A percentile compares a stretch with the other conserved stretches of the same genome.
Evolutionary conservation across 2,888 invertebrate species (phyloP).

Genomic region (Chrysolina haemoptera): DNA sequence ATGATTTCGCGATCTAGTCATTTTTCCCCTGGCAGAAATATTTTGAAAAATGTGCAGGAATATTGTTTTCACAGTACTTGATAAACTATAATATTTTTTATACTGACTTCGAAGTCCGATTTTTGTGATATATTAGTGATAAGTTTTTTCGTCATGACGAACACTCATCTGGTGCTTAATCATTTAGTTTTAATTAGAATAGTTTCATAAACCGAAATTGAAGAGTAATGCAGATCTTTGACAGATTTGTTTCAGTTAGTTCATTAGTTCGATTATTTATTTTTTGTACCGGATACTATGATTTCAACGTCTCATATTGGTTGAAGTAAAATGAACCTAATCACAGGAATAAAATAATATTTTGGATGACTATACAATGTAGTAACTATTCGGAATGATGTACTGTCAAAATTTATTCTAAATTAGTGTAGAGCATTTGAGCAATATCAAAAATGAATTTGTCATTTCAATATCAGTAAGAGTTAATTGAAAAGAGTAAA

Average conservation of each 20-base stretch:
- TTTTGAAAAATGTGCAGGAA: neutral
- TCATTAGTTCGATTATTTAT: slow-evolving; percentile 10
- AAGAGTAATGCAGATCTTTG: neutral
- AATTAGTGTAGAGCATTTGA: slow-evolving; percentile 33
- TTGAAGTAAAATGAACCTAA: too few species aligned
- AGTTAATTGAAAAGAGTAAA: neutral
- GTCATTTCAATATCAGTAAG: slow-evolving; percentile 16
- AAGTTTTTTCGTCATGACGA: slow-evolving; percentile 47
- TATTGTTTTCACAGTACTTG: slow-evolving; percentile 35
- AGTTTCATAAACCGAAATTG: neutral
- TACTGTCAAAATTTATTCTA: slow-evolving; percentile 31
- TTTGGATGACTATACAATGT: neutral
- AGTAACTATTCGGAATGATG: slow-evolving; percentile 18
- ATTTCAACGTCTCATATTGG: neutral
- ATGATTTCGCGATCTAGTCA: slow-evolving; percentile 13
- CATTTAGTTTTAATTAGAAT: slow-evolving; percentile 2
- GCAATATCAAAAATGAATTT: slow-evolving; percentile 26
- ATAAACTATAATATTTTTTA: slow-evolving; percentile 41
- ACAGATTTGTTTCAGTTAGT: slow-evolving; percentile 10
- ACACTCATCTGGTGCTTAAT: slow-evolving; percentile 47
- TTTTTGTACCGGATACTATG: slow-evolving; percentile 6
- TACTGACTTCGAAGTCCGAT: slow-evolving; percentile 50
- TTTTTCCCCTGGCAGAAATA: neutral
- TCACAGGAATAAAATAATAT: too few species aligned
- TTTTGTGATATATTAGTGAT: slow-evolving; percentile 54